phyloP scores from a whole-genome alignment of 2,113 vertebrate species.

The Ciconia boyciana region DNA sequence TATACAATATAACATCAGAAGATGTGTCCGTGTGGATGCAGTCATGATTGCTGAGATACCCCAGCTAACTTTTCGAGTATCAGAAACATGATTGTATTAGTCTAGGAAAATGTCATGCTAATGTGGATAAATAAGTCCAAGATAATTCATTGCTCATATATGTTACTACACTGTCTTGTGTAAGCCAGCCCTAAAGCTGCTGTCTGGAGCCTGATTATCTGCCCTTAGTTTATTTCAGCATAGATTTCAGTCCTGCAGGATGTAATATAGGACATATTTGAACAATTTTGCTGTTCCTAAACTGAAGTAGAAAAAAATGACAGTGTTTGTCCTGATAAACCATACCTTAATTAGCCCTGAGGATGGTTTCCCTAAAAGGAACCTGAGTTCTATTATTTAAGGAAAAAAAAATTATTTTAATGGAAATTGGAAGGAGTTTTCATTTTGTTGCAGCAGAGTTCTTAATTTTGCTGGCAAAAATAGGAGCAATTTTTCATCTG shows the following conservation, averaged over 20 bases:
- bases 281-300: background rate
- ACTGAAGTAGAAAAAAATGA: background rate
- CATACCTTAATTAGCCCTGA: background rate
- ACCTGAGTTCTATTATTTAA: background rate
- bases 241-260: background rate
- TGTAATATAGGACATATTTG: background rate
- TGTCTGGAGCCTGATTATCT: background rate
- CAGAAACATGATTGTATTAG: background rate
- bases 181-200: background rate
- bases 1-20: background rate
- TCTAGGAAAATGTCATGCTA: background rate
- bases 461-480: slow-evolving; percentile 33
- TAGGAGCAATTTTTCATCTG: slow-evolving; percentile 31
- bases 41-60: background rate
- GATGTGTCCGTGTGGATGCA: background rate
- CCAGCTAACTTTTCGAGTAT: background rate
- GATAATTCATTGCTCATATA: background rate
- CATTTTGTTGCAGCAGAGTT: slow-evolving; percentile 12
- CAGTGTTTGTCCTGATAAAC: background rate
- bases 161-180: background rate
- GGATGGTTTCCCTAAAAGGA: background rate
- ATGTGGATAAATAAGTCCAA: background rate
- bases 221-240: background rate
- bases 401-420: background rate
- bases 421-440: background rate